Base-by-base conservation (phyloP, 2,113 vertebrate species). In the Tursiops truncatus region DNA sequence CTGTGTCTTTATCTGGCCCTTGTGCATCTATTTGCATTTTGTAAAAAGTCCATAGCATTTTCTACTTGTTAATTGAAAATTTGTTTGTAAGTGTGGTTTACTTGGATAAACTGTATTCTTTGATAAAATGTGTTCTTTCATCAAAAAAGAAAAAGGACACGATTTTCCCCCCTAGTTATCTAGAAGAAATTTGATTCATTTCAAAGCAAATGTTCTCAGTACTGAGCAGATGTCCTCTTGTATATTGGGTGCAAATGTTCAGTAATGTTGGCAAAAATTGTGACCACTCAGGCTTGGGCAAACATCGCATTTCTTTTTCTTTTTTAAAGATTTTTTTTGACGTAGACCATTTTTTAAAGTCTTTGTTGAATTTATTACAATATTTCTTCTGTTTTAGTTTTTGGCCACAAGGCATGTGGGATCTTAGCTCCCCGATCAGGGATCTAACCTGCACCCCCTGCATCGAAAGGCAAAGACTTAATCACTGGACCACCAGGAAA, bases 131-230 rank as follows among this genome's bases (percentile, higher is more conserved):
- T 44, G 56, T 47, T 14, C 21, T 62, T 92, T n/a, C 23, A n/a
- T 12, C 36, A 70, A 44, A 50, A 25, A n/a, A 60, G 70, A 41
- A 44, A 62, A 13, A 53, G 5, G 25, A 53, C 5, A 12, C 2
- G 0, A 44, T 44, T n/a, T 17, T 5, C 0, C 2, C 5, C 1
- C 1, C 3, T 6, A 58, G 7, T 33, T 20, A 36, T 62, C 15
- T 10, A 47, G 7, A 58, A 60, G 28, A 56, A 44, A 87, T 26
- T 21, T 14, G 31, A n/a, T 36, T 68, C 47, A 23, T 79, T 70
- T 44, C 33, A 38, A 47, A 81, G 33, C 12, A 23, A 18, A 38
- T 1, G 9, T 17, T 17, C 38, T 33, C 18, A 38, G 8, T 11
- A 38, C 14, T 33, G 65, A 36, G 1, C 23, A 2, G 6, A 60